Conservation (phyloP, 2,113 vertebrate species). For the Festucalex cinctus region DNA sequence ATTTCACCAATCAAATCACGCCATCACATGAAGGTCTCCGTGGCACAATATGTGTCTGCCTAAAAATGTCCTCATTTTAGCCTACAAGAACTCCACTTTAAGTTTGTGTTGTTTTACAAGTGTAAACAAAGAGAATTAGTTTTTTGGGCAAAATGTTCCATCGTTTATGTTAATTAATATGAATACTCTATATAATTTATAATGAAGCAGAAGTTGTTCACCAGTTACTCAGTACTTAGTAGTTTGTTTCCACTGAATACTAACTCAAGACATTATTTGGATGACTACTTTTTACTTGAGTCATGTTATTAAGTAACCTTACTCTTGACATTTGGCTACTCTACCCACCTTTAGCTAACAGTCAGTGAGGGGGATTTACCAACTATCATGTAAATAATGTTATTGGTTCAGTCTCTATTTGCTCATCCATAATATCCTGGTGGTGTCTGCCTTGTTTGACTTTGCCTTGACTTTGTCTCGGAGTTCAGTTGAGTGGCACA, state of each 20-base stretch:
- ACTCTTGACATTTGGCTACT: neutral
- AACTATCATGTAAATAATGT: neutral
- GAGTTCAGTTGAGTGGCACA: slow-evolving; percentile 1
- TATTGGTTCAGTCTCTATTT: neutral
- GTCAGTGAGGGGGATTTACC: neutral
- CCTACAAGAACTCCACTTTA: no score
- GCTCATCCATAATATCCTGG: neutral
- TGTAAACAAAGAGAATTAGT: no score
- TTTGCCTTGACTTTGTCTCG: neutral
- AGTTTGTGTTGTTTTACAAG: no score
- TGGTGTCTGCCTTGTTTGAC: neutral
- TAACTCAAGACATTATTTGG: neutral
- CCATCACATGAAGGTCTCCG: no score
- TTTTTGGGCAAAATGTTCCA: no score
- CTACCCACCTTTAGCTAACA: neutral
- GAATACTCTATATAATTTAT: no score
- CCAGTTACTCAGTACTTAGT: neutral
- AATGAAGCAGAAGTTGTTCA: neutral
- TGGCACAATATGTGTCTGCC: no score
- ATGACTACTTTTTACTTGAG: neutral
- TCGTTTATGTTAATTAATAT: no score
- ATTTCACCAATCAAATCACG: no score
- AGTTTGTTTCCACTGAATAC: neutral
- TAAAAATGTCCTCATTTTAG: no score
- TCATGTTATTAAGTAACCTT: neutral